Evolutionary conservation across 2,797 vertebrate genomes (phyloP), one percentile per base, ranked within the genome.

Genomic region (Sebastes steindachneri): DNA sequence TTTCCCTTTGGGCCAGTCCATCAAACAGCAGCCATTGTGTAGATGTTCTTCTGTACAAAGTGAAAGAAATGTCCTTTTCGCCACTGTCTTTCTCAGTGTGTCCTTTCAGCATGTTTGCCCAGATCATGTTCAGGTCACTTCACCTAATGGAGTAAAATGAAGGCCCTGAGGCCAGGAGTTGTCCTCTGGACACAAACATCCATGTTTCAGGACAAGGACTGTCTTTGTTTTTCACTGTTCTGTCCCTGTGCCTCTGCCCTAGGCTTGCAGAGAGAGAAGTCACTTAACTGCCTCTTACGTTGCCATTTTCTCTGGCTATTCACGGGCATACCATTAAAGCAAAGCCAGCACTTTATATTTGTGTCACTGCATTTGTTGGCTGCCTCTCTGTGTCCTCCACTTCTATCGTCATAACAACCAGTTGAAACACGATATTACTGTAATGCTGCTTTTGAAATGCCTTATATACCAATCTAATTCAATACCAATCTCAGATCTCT

Each of bases 51-150:
- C 45, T 73, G 7, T 48, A 83, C 66, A 75, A 74, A 58, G 3
- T 75, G 12, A 59, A 87, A 75, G 66, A 75, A 71, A 79, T 74
- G 73, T 71, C 84, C 70, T 87, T 82, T 85, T 89, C 77, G 60
- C 64, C 29, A 10, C 87, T 64, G 76, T 85, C 86, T 87, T 91
- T 87, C 57, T 89, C 80, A 73, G 79, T 23, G 17, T 72, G 77
- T 85, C 74, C 82, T 94, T 93, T 93, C 83, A 88, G 68, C 80
- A 78, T 88, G 80, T 93, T 92, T 89, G 82, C 80, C 75, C 91
- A 29, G 35, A 89, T 96, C 86, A 84, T 68, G 78, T 94, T 88
- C 92, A 93, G 95, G 92, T 95, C 95, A 93, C 90, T 84, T 84
- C 89, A 94, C 90, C 88, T 78, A 88, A 88, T 91, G 80, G 90